Conservation (phyloP, 2,113 vertebrate genomes). For the Naja naja region DNA sequence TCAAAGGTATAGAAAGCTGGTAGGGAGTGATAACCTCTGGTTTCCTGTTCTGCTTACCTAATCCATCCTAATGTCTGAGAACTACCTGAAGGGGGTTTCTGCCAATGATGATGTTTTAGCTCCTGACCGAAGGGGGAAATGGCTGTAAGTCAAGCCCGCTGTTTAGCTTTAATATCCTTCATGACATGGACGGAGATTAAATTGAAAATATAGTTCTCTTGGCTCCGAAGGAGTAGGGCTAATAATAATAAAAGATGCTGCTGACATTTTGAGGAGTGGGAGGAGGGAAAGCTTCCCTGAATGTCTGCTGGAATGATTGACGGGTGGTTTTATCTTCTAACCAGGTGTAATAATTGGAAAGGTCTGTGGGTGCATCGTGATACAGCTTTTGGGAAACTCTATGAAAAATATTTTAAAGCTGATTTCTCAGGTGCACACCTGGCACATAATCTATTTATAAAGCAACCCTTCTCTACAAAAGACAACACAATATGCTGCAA, state of each 20-base stretch:
- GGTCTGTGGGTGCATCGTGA: conserved; percentile 36
- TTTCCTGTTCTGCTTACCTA: not conserved
- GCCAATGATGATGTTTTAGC: not conserved
- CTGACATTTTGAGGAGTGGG: conserved; percentile 3
- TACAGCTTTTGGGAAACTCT: conserved; percentile 33
- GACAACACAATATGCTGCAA: not conserved
- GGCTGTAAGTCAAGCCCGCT: not conserved
- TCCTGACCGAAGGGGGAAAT: not conserved
- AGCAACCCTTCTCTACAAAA: conserved; percentile 27
- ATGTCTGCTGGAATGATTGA: conserved; percentile 34
- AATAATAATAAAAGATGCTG: not conserved
- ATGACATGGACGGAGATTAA: not conserved
- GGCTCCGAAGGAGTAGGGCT: not conserved
- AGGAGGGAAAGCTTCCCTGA: not conserved
- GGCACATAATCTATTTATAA: conserved; percentile 37
- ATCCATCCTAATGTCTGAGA: not conserved
- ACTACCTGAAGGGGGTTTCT: not conserved
- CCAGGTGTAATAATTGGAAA: conserved; percentile 25
- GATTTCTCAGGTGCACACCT: conserved; percentile 32
- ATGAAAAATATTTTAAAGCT: conserved; percentile 32
- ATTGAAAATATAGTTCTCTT: not conserved
- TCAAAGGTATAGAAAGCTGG: not conserved
- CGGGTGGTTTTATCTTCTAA: conserved; percentile 36
- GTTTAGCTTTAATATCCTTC: not conserved
- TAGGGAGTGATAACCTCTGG: not conserved